Evolutionary conservation across 2,113 vertebrate species (phyloP).

Genomic region (Rhodinocichla rosea): DNA sequence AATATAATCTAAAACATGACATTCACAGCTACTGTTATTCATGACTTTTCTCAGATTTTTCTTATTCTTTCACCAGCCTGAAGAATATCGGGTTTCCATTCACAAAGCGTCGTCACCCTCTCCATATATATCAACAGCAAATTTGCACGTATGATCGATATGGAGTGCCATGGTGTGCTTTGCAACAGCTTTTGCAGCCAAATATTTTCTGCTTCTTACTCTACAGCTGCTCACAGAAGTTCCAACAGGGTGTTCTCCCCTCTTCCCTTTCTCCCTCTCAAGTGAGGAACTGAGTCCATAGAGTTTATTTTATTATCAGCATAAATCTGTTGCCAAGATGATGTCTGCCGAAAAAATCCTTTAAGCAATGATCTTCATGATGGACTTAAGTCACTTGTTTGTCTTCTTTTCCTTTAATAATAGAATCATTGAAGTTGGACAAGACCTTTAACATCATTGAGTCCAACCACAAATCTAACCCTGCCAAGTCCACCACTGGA

Average conservation of each 20-base stretch:
- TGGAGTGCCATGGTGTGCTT: conserved; percentile 37
- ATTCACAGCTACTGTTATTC: conserved; percentile 30
- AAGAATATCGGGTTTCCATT: conserved; percentile 24
- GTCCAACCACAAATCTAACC: background rate
- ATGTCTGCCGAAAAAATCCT: conserved; percentile 1
- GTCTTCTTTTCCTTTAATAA: background rate
- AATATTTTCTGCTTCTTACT: conserved; percentile 64
- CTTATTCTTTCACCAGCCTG: conserved; percentile 39
- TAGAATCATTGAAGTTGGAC: background rate
- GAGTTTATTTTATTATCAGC: conserved; percentile 7
- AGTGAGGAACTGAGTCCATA: conserved; percentile 31
- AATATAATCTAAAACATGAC: conserved; percentile 7
- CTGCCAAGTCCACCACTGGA: background rate
- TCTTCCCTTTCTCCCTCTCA: background rate
- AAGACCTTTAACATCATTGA: background rate
- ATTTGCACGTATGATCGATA: conserved; percentile 18
- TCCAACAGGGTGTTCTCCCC: conserved; percentile 46
- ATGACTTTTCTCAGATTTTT: conserved; percentile 43
- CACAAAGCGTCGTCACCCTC: conserved; percentile 24
- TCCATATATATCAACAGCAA: conserved; percentile 39
- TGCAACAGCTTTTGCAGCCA: conserved; percentile 59
- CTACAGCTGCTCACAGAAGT: conserved; percentile 51
- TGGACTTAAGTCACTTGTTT: background rate
- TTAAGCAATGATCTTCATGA: conserved; percentile 10
- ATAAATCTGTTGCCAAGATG: conserved; percentile 16